A percentile compares a stretch with the other conserved stretches of the same genome.
These are phyloP conservation scores for Morone saxatilis DNA, from an alignment of 2,113 vertebrate species.

Conservation along the genomic window DNA sequence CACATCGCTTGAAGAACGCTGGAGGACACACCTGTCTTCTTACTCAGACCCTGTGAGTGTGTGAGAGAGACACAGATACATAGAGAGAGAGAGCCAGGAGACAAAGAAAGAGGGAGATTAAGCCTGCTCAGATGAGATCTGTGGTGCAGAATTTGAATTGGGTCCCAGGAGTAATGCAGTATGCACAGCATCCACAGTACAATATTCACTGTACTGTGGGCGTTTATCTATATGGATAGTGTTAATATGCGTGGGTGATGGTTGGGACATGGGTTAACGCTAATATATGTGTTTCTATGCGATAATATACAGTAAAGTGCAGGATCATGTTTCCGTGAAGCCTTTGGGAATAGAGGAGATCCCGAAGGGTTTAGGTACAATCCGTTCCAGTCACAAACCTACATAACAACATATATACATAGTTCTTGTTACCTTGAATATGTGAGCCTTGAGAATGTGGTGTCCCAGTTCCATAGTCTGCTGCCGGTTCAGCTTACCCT, in stretches of 20 bases:
- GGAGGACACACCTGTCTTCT: slow-evolving; percentile 95
- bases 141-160: slow-evolving; percentile 71
- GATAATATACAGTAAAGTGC: slow-evolving; percentile 3
- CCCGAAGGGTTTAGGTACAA: background rate
- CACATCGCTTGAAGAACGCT: slow-evolving; percentile 97
- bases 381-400: slow-evolving; percentile 19
- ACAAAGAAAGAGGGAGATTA: slow-evolving; percentile 29
- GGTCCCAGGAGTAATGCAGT: slow-evolving; percentile 46
- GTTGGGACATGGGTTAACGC: slow-evolving; percentile 23
- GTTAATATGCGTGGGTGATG: slow-evolving; percentile 54
- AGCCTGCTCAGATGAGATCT: slow-evolving; percentile 80
- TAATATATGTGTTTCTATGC: slow-evolving; percentile 37
- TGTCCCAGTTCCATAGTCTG: slow-evolving; percentile 99
- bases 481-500: slow-evolving; percentile 96
- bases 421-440: slow-evolving; percentile 92
- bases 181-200: slow-evolving; percentile 38
- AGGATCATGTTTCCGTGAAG: slow-evolving; percentile 11
- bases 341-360: background rate
- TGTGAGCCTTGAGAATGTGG: slow-evolving; percentile 98
- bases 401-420: slow-evolving; percentile 4
- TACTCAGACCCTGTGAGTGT: slow-evolving; percentile 91
- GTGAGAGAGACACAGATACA: slow-evolving; percentile 9
- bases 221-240: slow-evolving; percentile 43
- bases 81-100: background rate
- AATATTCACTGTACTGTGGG: slow-evolving; percentile 38